phyloP scores from a whole-genome alignment of 2,888 invertebrate species.

The Cataglyphis albicans region DNA sequence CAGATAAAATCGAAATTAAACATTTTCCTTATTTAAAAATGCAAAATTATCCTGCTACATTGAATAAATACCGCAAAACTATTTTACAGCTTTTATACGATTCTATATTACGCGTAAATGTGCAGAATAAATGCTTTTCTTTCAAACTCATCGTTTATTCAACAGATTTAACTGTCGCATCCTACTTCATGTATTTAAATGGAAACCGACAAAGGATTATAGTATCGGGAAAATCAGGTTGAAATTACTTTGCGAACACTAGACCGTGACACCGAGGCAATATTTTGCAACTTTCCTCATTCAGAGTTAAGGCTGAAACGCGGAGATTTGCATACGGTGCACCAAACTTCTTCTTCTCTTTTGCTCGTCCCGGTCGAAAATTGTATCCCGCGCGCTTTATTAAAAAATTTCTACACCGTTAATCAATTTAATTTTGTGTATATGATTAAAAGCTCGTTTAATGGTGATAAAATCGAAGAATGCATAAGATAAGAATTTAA shows the following conservation, averaged over 20 bases:
- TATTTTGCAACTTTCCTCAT: conserved; percentile 54
- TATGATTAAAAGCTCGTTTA: not conserved
- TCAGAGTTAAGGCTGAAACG: conserved; percentile 39
- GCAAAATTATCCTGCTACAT: not conserved
- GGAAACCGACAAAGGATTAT: conserved; percentile 24
- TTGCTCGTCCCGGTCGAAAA: conserved; percentile 4
- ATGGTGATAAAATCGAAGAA: not conserved
- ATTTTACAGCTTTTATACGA: not conserved
- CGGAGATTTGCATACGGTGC: conserved; percentile 27
- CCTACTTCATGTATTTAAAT: conserved; percentile 37
- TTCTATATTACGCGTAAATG: not conserved
- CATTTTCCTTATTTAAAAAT: not conserved
- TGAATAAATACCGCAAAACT: not conserved
- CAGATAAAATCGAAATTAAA: not conserved
- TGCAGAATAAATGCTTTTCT: not conserved
- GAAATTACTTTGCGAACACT: not conserved
- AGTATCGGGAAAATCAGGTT: not conserved
- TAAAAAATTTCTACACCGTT: conserved; percentile 19
- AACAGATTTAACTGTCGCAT: conserved; percentile 21
- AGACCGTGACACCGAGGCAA: conserved; percentile 22
- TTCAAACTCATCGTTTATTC: not conserved
- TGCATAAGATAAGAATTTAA: not conserved
- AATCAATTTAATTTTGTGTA: not conserved
- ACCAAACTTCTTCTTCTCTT: conserved; percentile 24
- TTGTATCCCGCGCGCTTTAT: conserved; percentile 20